A percentile compares a stretch with the other conserved stretches of the same genome.
Conservation (phyloP, 2,888 invertebrate genomes). For the Mechanitis mazaeus region DNA sequence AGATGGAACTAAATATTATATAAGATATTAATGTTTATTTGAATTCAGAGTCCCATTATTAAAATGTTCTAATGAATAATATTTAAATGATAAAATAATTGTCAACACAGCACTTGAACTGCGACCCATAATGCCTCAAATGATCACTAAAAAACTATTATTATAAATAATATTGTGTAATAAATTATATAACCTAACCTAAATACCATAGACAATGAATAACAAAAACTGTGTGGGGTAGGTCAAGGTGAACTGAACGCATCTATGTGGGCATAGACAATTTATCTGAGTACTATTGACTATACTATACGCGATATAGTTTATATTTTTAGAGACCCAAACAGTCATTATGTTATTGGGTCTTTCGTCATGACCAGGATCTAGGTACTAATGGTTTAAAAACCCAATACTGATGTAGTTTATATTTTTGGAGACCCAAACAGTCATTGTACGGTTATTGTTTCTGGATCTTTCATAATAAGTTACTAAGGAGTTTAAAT, state of each 20-base stretch:
- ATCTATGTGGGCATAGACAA: not conserved
- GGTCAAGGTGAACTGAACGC: constrained; percentile 19
- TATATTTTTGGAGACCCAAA: no score
- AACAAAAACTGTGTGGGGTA: constrained; percentile 19
- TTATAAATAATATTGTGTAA: constrained; percentile 8
- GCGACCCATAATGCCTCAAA: not conserved
- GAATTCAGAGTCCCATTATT: not conserved
- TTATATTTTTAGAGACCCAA: constrained; percentile 1
- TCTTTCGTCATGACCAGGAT: no score
- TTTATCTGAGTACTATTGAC: not conserved
- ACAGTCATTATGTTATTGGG: not conserved
- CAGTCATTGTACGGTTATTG: no score
- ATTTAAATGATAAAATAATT: not conserved
- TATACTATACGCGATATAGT: no score
- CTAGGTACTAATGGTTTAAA: no score
- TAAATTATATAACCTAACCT: constrained; percentile 26
- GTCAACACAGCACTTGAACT: not conserved
- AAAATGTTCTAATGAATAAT: not conserved
- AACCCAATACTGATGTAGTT: no score
- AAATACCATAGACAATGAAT: constrained; percentile 22
- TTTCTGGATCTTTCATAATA: no score
- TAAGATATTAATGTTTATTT: not conserved
- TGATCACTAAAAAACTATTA: constrained; percentile 2
- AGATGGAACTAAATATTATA: not conserved
- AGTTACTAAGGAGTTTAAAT: no score